phyloP scores from a whole-genome alignment of 92 coral and sea anemone species.

The Muricea muricata region DNA sequence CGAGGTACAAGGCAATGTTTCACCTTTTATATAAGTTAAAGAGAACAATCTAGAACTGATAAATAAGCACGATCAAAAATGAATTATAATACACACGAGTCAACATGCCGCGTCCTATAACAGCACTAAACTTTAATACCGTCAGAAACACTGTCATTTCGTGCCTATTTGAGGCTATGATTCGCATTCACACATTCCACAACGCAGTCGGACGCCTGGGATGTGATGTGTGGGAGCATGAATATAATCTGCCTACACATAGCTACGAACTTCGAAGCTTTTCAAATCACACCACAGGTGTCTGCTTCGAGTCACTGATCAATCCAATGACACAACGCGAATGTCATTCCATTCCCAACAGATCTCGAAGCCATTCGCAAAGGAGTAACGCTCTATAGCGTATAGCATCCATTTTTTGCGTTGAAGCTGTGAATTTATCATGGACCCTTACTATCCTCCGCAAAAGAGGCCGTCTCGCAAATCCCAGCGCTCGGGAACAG shows the following conservation, averaged over 20 bases:
- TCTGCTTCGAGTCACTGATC: constrained; percentile 19
- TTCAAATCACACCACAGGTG: constrained; percentile 20
- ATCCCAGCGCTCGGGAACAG: not conserved
- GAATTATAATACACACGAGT: too few relatives aligned
- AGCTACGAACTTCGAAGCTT: not conserved
- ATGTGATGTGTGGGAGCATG: not conserved
- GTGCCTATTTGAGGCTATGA: too few relatives aligned
- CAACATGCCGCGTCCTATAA: too few relatives aligned
- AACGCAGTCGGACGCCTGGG: not conserved
- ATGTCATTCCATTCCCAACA: not conserved
- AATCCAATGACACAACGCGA: constrained; percentile 12
- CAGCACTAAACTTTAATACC: too few relatives aligned
- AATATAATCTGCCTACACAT: not conserved
- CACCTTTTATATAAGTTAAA: too few relatives aligned
- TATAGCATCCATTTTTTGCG: not conserved
- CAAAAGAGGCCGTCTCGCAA: not conserved
- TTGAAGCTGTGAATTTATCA: not conserved
- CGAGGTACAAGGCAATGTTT: too few relatives aligned
- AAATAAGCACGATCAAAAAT: too few relatives aligned
- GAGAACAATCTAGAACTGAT: too few relatives aligned
- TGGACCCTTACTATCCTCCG: constrained; percentile 18
- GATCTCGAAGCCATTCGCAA: not conserved
- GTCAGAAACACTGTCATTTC: too few relatives aligned
- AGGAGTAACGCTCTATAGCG: not conserved
- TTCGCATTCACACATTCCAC: not conserved